phyloP scores from a whole-genome alignment of 2,113 vertebrate genomes.

The Engystomops pustulosus region DNA sequence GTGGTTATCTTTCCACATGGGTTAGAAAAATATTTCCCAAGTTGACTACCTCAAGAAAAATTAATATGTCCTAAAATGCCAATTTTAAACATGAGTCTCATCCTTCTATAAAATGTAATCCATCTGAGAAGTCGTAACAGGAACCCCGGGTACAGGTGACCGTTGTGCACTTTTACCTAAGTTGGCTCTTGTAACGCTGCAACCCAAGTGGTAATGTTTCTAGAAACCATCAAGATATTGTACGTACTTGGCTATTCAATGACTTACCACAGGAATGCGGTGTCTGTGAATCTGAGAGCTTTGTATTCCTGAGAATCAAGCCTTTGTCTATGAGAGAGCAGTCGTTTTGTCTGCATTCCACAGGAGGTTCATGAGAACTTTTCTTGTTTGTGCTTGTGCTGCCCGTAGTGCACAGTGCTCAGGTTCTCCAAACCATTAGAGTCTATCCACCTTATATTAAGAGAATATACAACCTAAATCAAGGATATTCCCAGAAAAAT shows the following conservation, averaged over 20 bases:
- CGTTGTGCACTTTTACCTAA: neutral
- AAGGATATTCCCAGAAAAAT: neutral
- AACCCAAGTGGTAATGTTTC: constrained; percentile 27
- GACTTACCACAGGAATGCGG: constrained; percentile 53
- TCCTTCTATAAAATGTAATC: too few relatives aligned
- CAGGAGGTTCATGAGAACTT: constrained; percentile 60
- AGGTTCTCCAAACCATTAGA: constrained; percentile 25
- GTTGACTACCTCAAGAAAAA: too few relatives aligned
- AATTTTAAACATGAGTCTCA: too few relatives aligned
- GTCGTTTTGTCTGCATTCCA: constrained; percentile 59
- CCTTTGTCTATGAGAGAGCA: constrained; percentile 66
- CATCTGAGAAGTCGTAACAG: neutral
- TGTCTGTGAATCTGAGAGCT: constrained; percentile 57
- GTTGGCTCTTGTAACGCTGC: constrained; percentile 11
- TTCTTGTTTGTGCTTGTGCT: constrained; percentile 57
- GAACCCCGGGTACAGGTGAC: neutral
- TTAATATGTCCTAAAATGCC: too few relatives aligned
- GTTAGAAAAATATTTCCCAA: too few relatives aligned
- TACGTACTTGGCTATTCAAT: constrained; percentile 50
- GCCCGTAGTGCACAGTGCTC: neutral
- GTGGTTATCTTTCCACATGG: too few relatives aligned
- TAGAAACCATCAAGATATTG: constrained; percentile 50
- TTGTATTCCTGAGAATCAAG: constrained; percentile 62
- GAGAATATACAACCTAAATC: too few relatives aligned
- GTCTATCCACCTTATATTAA: constrained; percentile 15